A percentile compares a stretch with the other conserved stretches of the same genome.
These are phyloP conservation scores for Drosophila auraria DNA, from an alignment of 1,140 invertebrate genomes.

Conservation along the genomic window DNA sequence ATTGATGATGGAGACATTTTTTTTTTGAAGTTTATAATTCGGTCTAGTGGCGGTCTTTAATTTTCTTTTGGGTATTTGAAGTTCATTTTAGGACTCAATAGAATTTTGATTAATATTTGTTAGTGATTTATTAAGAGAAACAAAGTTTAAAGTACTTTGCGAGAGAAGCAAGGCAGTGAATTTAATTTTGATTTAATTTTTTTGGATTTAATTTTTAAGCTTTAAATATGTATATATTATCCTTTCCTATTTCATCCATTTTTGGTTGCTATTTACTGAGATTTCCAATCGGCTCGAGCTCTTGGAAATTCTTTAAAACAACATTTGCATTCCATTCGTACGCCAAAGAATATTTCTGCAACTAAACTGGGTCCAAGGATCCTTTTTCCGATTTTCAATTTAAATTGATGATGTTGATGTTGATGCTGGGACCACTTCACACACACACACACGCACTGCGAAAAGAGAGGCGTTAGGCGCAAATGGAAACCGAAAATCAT, in stretches of 20 bases:
- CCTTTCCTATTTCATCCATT: background rate
- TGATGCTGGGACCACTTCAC: conserved; percentile 34
- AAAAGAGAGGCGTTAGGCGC: conserved; percentile 25
- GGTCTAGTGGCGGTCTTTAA: background rate
- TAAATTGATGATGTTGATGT: conserved; percentile 59
- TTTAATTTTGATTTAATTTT: too few relatives aligned
- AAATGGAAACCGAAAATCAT: conserved; percentile 70
- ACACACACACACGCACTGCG: conserved; percentile 1
- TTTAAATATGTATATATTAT: background rate
- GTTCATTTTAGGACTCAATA: background rate
- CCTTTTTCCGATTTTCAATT: conserved; percentile 44
- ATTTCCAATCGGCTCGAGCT: background rate
- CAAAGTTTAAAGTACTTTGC: background rate
- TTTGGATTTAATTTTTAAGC: too few relatives aligned
- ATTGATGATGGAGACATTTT: conserved; percentile 53
- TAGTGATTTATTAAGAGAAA: background rate
- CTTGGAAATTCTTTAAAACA: conserved; percentile 21
- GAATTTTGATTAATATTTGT: background rate
- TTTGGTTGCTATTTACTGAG: background rate
- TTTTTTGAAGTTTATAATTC: conserved; percentile 14
- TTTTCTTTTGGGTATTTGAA: background rate
- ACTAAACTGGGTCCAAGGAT: conserved; percentile 27
- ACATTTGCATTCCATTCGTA: conserved; percentile 37
- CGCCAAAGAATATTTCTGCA: conserved; percentile 34
- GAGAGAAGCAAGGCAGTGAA: too few relatives aligned